phyloP scores from a whole-genome alignment of 2,113 vertebrate species.

The Gallinago paraguaiae region DNA sequence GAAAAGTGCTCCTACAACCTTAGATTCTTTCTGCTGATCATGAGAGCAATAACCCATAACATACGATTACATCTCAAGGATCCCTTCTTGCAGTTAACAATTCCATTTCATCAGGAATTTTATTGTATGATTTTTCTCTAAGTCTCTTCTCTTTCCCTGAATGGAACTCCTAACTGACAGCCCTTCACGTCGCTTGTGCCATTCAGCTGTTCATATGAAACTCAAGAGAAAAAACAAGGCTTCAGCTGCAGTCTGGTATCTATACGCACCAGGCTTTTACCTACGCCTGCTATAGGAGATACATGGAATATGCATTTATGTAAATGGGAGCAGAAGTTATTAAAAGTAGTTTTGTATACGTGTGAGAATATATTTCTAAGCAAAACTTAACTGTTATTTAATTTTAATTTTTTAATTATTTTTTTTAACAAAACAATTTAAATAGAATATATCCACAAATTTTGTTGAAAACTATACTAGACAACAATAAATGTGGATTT shows the following conservation, averaged over 20 bases:
- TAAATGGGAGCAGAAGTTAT: neutral
- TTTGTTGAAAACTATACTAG: neutral
- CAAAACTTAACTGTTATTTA: neutral
- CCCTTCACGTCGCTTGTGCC: fast-evolving
- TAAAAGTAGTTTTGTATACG: neutral
- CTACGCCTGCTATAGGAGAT: neutral
- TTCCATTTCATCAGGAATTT: neutral
- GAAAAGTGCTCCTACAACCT: neutral
- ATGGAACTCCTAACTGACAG: neutral
- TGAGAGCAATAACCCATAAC: neutral
- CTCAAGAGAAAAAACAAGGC: neutral
- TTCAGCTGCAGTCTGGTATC: neutral
- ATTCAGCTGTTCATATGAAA: neutral
- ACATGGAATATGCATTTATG: neutral
- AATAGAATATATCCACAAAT: neutral
- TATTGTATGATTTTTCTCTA: neutral
- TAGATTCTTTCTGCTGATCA: neutral
- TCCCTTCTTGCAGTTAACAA: neutral
- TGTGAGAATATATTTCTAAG: neutral
- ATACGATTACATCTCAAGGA: neutral
- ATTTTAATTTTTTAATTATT: neutral
- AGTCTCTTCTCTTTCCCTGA: neutral
- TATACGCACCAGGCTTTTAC: neutral
- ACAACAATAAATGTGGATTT: neutral
- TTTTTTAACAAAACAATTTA: neutral